These are phyloP conservation scores for Phaethornis superciliosus DNA, from an alignment of 2,113 vertebrate species.

Conservation along the genomic window DNA sequence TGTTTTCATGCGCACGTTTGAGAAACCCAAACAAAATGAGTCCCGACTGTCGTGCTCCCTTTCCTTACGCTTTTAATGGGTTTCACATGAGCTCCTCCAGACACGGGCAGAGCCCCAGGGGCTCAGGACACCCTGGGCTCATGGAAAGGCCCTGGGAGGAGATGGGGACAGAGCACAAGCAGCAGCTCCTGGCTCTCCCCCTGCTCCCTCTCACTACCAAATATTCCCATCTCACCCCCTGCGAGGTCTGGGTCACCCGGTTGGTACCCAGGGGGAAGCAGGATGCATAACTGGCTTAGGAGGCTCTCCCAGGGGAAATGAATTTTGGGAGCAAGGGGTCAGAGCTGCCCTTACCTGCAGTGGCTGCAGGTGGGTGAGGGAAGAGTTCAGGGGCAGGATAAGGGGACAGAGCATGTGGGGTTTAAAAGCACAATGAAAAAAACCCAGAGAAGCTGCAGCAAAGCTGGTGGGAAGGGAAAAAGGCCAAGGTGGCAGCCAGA, in stretches of 20 bases:
- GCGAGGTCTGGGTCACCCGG: background rate
- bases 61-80: background rate
- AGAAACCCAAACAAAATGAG: slow-evolving; percentile 37
- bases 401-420: accelerated
- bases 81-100: slow-evolving; percentile 4
- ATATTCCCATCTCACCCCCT: background rate
- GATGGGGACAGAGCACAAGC: accelerated
- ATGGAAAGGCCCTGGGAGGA: accelerated
- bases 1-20: slow-evolving; percentile 21
- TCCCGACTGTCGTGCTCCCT: slow-evolving; percentile 10
- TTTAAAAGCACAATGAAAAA: background rate
- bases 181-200: background rate
- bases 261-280: background rate
- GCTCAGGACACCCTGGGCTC: background rate
- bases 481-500: accelerated
- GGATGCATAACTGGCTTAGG: background rate
- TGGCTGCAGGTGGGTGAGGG: background rate
- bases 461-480: background rate
- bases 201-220: background rate
- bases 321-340: background rate
- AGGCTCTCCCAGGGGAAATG: slow-evolving; percentile 33
- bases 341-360: background rate
- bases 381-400: background rate
- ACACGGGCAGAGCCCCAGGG: background rate
- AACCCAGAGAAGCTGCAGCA: background rate